A percentile compares a stretch with the other conserved stretches of the same genome.
phyloP scores from a whole-genome alignment of 2,113 vertebrate species.

The Climacteris rufus region DNA sequence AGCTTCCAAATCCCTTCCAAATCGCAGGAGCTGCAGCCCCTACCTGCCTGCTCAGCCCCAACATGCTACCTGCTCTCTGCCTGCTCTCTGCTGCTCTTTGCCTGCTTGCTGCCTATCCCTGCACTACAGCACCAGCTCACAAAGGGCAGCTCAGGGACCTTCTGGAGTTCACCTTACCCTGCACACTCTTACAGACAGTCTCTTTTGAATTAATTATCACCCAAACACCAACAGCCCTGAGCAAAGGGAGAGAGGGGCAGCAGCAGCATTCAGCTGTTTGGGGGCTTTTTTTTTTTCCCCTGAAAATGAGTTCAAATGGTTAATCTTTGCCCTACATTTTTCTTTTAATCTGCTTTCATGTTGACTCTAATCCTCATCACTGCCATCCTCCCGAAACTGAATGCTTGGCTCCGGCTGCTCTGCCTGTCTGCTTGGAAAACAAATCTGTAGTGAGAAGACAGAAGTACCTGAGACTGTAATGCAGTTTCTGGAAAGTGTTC shows the following conservation, averaged over 20 bases:
- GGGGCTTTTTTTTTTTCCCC: background rate
- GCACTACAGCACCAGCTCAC: background rate
- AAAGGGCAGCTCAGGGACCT: background rate
- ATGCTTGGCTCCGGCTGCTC: background rate
- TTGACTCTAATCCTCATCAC: conserved; percentile 38
- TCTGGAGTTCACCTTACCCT: background rate
- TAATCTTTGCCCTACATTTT: conserved; percentile 58
- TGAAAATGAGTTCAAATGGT: conserved; percentile 7
- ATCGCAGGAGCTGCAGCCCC: background rate
- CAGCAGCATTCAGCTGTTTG: background rate
- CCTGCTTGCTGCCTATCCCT: background rate
- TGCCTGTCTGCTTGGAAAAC: conserved; percentile 15
- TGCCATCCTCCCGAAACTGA: background rate
- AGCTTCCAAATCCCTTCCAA: background rate
- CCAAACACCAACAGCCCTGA: background rate
- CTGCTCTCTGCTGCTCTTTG: background rate
- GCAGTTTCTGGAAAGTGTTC: background rate
- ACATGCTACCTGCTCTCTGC: background rate
- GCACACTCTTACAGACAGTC: background rate
- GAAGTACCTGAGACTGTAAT: background rate
- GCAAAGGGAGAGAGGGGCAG: background rate
- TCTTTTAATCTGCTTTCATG: conserved; percentile 46
- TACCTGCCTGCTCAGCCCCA: background rate
- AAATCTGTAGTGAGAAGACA: background rate
- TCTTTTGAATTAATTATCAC: background rate